A percentile compares a stretch with the other conserved stretches of the same genome.
Evolutionary conservation across 2,797 vertebrate species (phyloP).

Genomic region (Lutjanus argentimaculatus): DNA sequence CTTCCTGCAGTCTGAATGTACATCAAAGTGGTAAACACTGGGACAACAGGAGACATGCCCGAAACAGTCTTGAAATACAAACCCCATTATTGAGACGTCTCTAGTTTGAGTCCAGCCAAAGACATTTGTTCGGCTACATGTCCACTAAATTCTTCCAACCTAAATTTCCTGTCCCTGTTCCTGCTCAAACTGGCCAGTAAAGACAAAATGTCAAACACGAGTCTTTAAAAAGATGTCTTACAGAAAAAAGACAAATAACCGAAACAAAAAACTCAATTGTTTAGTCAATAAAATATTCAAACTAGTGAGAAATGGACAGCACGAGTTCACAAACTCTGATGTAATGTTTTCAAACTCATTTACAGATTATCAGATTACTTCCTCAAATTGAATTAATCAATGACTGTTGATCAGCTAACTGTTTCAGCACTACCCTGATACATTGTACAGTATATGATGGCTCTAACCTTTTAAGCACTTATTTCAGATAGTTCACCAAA

Average conservation of each 20-base stretch:
- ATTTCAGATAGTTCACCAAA: constrained; percentile 13
- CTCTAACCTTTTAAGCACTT: background rate
- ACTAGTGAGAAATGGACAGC: background rate
- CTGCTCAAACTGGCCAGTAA: background rate
- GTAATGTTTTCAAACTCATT: background rate
- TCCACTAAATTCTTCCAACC: too few relatives aligned
- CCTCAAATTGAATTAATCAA: background rate
- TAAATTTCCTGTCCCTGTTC: background rate
- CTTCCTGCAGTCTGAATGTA: too few relatives aligned
- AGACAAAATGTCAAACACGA: background rate
- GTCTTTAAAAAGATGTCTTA: background rate
- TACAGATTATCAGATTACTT: background rate
- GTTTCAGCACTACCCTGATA: background rate
- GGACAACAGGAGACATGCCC: too few relatives aligned
- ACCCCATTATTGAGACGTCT: too few relatives aligned
- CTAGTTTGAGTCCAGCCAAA: too few relatives aligned
- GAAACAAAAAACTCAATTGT: background rate
- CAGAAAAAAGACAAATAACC: background rate
- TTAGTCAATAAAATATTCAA: background rate
- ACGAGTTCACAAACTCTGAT: background rate
- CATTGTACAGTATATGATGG: background rate
- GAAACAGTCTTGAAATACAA: too few relatives aligned
- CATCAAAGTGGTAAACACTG: too few relatives aligned
- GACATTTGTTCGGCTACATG: too few relatives aligned
- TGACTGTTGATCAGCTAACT: background rate